These are phyloP conservation scores for Chironomus riparius DNA, from an alignment of 2,888 invertebrate genomes.

Conservation along the genomic window DNA sequence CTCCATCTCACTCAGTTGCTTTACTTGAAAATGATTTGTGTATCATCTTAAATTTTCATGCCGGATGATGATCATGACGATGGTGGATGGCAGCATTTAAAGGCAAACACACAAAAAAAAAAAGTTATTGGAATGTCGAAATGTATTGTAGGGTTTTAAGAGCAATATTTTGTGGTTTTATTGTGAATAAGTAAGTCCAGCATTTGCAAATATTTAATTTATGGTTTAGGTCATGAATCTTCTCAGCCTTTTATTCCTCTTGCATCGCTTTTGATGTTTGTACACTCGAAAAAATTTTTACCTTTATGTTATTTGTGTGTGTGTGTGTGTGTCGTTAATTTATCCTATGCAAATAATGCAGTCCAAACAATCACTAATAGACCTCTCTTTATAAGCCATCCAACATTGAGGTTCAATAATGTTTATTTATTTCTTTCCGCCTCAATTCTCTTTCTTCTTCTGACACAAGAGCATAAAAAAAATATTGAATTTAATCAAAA, in stretches of 20 bases:
- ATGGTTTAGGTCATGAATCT: neutral
- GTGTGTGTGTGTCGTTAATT: neutral
- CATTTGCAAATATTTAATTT: neutral
- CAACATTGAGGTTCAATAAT: neutral
- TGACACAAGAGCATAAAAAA: neutral
- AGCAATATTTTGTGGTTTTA: neutral
- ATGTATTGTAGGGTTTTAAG: neutral
- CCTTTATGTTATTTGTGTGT: no score
- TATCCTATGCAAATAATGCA: neutral
- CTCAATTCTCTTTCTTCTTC: neutral
- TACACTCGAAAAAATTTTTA: neutral
- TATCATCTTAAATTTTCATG: neutral
- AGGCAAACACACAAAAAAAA: neutral
- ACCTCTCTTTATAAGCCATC: neutral
- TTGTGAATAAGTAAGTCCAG: neutral
- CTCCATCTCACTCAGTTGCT: neutral
- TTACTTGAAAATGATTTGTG: neutral
- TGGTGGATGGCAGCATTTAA: neutral
- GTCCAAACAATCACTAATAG: neutral
- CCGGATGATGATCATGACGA: neutral
- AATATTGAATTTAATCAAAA: neutral
- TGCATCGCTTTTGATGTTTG: no score
- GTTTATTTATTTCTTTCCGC: neutral
- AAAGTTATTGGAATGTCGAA: neutral
- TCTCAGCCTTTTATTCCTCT: neutral